These are phyloP conservation scores for Solenodon paradoxus DNA, from an alignment of 2,113 vertebrate genomes.

Conservation along the genomic window DNA sequence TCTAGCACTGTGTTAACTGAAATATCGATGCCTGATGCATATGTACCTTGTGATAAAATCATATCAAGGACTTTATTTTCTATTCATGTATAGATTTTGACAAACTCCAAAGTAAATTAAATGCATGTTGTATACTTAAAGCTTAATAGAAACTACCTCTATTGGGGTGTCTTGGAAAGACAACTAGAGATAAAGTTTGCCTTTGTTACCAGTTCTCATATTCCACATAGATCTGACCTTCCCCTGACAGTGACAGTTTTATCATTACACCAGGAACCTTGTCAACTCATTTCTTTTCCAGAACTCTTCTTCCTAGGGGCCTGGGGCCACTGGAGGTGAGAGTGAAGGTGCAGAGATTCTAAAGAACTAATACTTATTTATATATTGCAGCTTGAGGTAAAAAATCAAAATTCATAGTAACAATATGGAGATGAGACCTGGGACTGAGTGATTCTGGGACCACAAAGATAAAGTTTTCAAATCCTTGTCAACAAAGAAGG, in stretches of 20 bases:
- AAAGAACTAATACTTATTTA: not conserved
- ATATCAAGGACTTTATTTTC: not conserved
- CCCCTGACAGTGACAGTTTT: not conserved
- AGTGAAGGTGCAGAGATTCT: not conserved
- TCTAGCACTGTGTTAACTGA: not conserved
- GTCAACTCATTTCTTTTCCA: not conserved
- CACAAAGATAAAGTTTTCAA: not conserved
- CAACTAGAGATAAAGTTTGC: not conserved
- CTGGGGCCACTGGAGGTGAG: not conserved
- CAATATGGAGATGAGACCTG: not conserved
- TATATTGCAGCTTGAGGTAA: not conserved
- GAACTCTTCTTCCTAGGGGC: not conserved
- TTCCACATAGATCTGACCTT: not conserved
- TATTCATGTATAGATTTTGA: not conserved
- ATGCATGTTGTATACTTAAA: not conserved
- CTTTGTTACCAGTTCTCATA: not conserved
- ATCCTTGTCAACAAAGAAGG: not conserved
- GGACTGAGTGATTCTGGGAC: not conserved
- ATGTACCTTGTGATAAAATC: not conserved
- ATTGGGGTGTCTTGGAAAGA: not conserved
- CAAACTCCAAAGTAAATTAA: conserved; percentile 10
- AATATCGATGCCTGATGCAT: not conserved
- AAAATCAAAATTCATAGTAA: not conserved
- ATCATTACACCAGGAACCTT: not conserved
- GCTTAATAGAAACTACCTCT: not conserved